phyloP scores from a whole-genome alignment of 2,113 vertebrate genomes.

The Hoplias malabaricus region DNA sequence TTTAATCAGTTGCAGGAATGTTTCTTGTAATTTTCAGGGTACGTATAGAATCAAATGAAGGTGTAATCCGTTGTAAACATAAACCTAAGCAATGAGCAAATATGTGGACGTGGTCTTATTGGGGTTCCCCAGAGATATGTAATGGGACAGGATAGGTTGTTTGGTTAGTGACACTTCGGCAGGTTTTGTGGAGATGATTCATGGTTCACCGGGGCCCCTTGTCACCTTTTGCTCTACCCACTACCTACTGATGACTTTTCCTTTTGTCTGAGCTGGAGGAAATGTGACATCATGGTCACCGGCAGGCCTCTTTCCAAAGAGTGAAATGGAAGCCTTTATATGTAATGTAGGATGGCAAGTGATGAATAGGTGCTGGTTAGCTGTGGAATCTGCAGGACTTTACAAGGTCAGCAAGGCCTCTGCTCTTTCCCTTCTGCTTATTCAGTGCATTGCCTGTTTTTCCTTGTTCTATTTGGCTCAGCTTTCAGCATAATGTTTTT shows the following conservation, averaged over 20 bases:
- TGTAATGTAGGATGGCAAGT: conserved; percentile 19
- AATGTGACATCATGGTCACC: conserved; percentile 61
- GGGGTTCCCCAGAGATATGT: not conserved
- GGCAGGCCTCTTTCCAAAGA: conserved; percentile 42
- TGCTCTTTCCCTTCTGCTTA: conserved; percentile 6
- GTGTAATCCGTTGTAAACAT: not conserved
- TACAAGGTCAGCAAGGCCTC: conserved; percentile 12
- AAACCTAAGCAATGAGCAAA: not conserved
- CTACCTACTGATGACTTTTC: conserved; percentile 63
- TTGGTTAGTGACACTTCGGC: conserved; percentile 59
- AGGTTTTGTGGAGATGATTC: conserved; percentile 67
- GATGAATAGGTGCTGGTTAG: conserved; percentile 37
- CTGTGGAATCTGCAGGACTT: conserved; percentile 23
- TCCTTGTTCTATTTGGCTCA: conserved; percentile 8
- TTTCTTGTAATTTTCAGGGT: not conserved
- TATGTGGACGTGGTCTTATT: no score
- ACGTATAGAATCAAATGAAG: not conserved
- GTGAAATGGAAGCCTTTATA: conserved; percentile 23
- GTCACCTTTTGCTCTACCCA: conserved; percentile 55
- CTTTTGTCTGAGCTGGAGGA: conserved; percentile 67
- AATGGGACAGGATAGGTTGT: conserved; percentile 48
- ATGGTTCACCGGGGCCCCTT: conserved; percentile 60
- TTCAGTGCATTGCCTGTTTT: conserved; percentile 1
- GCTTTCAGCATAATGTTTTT: conserved; percentile 17
- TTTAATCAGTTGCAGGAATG: not conserved